Percentiles rank a stretch among this genome's conserved stretches.
These are phyloP conservation scores for Erythrolamprus reginae DNA, from an alignment of 2,113 vertebrate species.

Conservation along the genomic window DNA sequence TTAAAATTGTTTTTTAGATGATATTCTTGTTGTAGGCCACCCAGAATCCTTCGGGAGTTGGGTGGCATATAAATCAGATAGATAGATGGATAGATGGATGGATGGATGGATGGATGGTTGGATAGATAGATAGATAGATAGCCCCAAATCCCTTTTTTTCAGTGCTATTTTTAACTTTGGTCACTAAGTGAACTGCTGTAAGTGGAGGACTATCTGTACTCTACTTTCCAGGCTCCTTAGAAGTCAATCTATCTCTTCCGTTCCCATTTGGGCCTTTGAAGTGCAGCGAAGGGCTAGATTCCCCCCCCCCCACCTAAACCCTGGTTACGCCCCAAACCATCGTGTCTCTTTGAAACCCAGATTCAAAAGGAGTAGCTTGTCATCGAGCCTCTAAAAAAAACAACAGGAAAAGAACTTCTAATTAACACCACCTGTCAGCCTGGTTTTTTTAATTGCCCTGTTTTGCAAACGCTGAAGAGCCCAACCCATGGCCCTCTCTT, in stretches of 20 bases:
- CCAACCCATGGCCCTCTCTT: neutral
- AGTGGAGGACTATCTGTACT: neutral
- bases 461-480: neutral
- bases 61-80: too few species aligned
- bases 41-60: too few species aligned
- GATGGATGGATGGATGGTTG: too few species aligned
- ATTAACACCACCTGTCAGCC: constrained; percentile 21
- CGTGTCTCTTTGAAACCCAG: neutral
- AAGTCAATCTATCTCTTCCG: neutral
- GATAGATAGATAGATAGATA: too few species aligned
- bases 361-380: neutral
- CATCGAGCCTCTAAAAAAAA: neutral
- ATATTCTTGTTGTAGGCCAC: too few species aligned
- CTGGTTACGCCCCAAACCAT: neutral
- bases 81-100: too few species aligned
- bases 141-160: neutral
- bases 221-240: neutral
- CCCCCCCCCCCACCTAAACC: neutral
- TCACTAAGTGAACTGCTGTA: neutral
- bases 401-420: constrained; percentile 33
- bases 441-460: constrained; percentile 4
- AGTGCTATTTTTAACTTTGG: neutral
- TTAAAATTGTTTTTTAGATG: too few species aligned
- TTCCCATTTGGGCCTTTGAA: neutral
- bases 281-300: neutral